Evolutionary conservation across 2,888 invertebrate species (phyloP).

Genomic region (Cabera pusaria): DNA sequence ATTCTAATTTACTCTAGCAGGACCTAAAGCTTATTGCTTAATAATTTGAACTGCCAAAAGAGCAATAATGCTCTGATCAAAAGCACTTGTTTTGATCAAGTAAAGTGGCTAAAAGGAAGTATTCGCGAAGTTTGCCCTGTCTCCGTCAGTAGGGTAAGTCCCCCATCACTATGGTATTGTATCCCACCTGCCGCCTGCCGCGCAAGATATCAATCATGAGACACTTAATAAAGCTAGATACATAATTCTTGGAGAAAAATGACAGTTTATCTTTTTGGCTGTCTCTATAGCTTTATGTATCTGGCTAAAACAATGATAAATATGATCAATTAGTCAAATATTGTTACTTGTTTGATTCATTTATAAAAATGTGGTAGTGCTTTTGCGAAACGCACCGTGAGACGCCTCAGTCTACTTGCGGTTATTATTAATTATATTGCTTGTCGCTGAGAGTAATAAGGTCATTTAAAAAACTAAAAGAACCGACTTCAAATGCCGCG

Average conservation of each 20-base stretch:
- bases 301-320: no score
- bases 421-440: no score
- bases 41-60: not conserved
- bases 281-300: constrained; percentile 6
- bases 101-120: constrained; percentile 8
- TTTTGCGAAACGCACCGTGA: no score
- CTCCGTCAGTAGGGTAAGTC: constrained; percentile 18
- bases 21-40: no score
- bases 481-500: no score
- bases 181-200: constrained; percentile 55
- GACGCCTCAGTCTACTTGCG: no score
- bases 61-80: constrained; percentile 8
- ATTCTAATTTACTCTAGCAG: no score
- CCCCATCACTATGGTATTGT: constrained; percentile 31
- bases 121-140: constrained; percentile 31
- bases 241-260: constrained; percentile 36
- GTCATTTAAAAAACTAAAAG: no score
- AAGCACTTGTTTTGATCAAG: constrained; percentile 14
- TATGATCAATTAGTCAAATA: no score
- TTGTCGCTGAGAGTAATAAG: no score
- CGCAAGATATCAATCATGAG: constrained; percentile 69
- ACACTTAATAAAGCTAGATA: constrained; percentile 71
- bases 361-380: no score
- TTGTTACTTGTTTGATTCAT: no score
- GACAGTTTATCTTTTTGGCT: constrained; percentile 29